phyloP scores from a whole-genome alignment of 2,797 vertebrate genomes.

The Diglossa cyanea region DNA sequence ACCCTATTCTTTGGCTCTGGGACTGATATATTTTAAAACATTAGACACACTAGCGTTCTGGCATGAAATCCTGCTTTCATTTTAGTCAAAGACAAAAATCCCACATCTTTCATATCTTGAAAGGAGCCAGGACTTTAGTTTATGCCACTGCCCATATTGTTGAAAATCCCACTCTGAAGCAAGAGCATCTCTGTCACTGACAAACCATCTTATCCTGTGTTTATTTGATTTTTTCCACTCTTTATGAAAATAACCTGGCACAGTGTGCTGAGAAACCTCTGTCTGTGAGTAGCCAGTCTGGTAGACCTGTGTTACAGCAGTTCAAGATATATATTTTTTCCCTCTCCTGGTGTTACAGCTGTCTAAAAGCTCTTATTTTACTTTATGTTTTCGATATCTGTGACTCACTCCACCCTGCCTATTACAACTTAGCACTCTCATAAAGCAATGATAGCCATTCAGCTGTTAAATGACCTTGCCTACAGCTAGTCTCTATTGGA shows the following conservation, averaged over 20 bases:
- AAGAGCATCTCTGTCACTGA: background rate
- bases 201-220: background rate
- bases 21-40: background rate
- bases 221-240: background rate
- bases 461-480: slow-evolving; percentile 40
- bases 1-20: background rate
- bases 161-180: background rate
- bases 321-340: background rate
- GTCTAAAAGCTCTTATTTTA: slow-evolving; percentile 1
- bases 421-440: background rate
- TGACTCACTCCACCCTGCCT: background rate
- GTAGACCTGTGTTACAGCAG: background rate
- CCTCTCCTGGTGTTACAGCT: background rate
- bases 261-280: background rate
- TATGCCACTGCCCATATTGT: background rate
- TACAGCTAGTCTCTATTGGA: slow-evolving; percentile 24
- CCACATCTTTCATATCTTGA: background rate
- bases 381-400: background rate
- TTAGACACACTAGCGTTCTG: background rate
- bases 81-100: slow-evolving; percentile 5
- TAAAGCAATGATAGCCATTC: background rate
- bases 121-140: background rate
- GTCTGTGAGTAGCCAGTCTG: background rate
- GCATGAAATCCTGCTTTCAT: background rate
- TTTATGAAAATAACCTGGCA: background rate